These are phyloP conservation scores for Parthenolecanium corni DNA, from an alignment of 2,888 invertebrate species.

Conservation along the genomic window DNA sequence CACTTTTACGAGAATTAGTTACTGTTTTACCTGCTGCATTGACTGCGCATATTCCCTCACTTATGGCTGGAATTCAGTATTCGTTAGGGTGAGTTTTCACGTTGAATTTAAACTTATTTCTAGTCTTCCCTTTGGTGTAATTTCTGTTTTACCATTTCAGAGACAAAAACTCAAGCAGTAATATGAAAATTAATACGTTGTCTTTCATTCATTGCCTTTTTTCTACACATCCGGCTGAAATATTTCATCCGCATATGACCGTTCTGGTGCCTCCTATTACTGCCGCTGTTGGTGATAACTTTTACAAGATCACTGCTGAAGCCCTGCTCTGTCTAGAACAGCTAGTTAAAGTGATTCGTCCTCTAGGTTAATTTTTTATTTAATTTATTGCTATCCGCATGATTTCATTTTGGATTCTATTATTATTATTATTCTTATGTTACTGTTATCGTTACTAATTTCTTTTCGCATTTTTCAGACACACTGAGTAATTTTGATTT, in stretches of 20 bases:
- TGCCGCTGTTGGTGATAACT: conserved; percentile 81
- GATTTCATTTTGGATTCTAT: background rate
- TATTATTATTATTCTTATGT: no score
- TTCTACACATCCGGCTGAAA: conserved; percentile 62
- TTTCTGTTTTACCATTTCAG: conserved; percentile 38
- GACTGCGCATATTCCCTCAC: conserved; percentile 65
- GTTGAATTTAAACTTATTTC: background rate
- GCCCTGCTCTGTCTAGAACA: conserved; percentile 86
- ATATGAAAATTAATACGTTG: conserved; percentile 95
- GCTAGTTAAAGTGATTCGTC: conserved; percentile 84
- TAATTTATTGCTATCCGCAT: no score
- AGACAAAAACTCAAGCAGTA: conserved; percentile 88
- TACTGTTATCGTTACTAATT: no score
- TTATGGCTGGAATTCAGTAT: conserved; percentile 66
- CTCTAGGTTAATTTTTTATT: conserved; percentile 51
- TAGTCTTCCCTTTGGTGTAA: background rate
- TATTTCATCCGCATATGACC: conserved; percentile 69
- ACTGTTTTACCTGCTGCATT: conserved; percentile 80
- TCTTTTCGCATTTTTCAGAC: conserved; percentile 1
- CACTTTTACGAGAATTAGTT: conserved; percentile 79
- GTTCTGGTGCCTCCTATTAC: conserved; percentile 74
- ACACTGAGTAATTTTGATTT: conserved; percentile 51
- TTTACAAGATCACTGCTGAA: conserved; percentile 98
- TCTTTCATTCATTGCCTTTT: conserved; percentile 79
- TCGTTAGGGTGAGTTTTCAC: conserved; percentile 31